Percentiles rank a stretch among this genome's conserved stretches.
These are phyloP conservation scores for Bradypodion ventrale DNA, from an alignment of 2,797 vertebrate genomes.

Conservation along the genomic window DNA sequence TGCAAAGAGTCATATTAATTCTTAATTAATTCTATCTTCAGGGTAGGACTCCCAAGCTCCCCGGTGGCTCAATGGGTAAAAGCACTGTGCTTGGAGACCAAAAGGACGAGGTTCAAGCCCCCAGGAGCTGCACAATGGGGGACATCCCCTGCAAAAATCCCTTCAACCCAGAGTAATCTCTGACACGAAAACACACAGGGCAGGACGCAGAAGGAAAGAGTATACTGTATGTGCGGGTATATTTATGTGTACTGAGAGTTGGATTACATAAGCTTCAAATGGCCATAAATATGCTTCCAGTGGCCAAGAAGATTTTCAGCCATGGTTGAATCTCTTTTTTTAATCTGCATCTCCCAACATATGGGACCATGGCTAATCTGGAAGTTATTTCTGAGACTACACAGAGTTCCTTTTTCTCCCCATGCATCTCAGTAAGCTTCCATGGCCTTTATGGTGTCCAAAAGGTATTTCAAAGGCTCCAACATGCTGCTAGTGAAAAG, in stretches of 20 bases:
- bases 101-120: no score
- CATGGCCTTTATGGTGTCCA: neutral
- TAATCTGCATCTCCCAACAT: neutral
- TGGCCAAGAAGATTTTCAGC: neutral
- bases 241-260: neutral
- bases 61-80: no score
- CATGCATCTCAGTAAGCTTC: neutral
- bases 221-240: neutral
- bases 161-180: no score
- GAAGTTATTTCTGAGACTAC: neutral
- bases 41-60: no score
- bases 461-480: neutral
- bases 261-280: neutral
- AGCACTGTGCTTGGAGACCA: no score
- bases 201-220: no score
- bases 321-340: neutral
- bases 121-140: no score
- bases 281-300: neutral
- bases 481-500: neutral
- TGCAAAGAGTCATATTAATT: neutral
- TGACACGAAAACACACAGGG: no score
- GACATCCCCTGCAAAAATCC: no score
- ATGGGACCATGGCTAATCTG: neutral
- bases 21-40: neutral
- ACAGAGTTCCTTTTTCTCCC: neutral